Base-by-base conservation (phyloP, 2,888 invertebrate species). In the Nomada lathburiana region DNA sequence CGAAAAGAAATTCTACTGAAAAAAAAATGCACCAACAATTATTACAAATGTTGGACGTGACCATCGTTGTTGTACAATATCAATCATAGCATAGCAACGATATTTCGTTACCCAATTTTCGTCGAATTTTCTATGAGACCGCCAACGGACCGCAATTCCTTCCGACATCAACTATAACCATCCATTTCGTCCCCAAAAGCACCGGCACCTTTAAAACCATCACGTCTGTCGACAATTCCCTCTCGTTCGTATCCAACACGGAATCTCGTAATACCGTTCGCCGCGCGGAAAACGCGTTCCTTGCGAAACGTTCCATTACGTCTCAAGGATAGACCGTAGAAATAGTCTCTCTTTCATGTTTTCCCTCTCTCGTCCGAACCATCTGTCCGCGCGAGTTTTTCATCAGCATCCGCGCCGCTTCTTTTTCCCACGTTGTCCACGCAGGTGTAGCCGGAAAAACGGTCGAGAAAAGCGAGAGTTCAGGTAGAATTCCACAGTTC, bases 301-400 rank as follows among this genome's bases (percentile, higher is more conserved):
- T 79, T 80, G 62, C 80, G 80, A 72, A 79, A 72, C 62, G 47
- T 26, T n/a, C 69, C 77, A 79, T 79, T 69, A 18, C 3, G 36
- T 57, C 60, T 68, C 80, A 72, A 80, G 80, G 80, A 79, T 68
- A 68, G 42, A 26, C 36, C 36, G 16, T 36, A 13, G 52, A 29
- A 80, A 63, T 57, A 78, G 50, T 63, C 63, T 70, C 76, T 53
- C 65, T 26, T 47, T 13, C 44, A 23, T 62, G 60, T 55, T 23
- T 23, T 29, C 42, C 16, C 11, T 0, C 44, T 0, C 18, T 2
- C 63, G 18, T n/a, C 29, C 20, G 23, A 68, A 26, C 53, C 74
- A 36, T 73, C 59, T 50, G 69, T 50, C 69, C 59, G 18, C 36
- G 9, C n/a, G 50, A 52, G 52, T 52, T 72, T 55, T 71, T 18